Evolutionary conservation across 2,113 vertebrate species (phyloP).

Genomic region (Lanius collurio): DNA sequence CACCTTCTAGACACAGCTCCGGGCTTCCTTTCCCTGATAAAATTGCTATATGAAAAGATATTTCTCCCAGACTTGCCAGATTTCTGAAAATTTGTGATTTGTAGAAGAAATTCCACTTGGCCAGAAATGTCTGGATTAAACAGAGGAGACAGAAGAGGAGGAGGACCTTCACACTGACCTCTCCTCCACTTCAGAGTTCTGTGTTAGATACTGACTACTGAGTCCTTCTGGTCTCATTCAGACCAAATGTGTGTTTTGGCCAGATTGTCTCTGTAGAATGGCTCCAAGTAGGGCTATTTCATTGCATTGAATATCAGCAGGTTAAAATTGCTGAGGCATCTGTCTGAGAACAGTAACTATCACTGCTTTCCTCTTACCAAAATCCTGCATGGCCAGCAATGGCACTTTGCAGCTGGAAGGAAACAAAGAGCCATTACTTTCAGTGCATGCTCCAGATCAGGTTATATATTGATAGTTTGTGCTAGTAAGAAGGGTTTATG

Average conservation of each 20-base stretch:
- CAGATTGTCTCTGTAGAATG: not conserved
- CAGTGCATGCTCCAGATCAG: not conserved
- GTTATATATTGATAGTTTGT: constrained; percentile 62
- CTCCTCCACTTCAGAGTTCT: not conserved
- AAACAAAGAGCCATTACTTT: constrained; percentile 54
- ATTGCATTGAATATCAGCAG: not conserved
- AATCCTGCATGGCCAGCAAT: not conserved
- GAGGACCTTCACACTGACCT: not conserved
- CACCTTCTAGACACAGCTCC: not conserved
- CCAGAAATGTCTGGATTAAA: not conserved
- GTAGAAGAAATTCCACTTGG: not conserved
- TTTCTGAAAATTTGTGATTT: not conserved
- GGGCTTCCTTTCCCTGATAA: not conserved
- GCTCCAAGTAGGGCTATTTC: not conserved
- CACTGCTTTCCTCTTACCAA: not conserved
- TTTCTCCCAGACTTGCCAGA: not conserved
- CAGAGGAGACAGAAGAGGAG: not conserved
- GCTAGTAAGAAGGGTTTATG: constrained; percentile 56
- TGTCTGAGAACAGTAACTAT: not conserved
- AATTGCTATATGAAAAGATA: not conserved
- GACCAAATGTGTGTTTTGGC: not conserved
- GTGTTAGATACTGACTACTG: not conserved
- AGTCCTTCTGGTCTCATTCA: not conserved
- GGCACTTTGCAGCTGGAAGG: constrained; percentile 17
- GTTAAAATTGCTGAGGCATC: constrained; percentile 19